A percentile compares a stretch with the other conserved stretches of the same genome.
These are phyloP conservation scores for Oceanodroma tethys DNA, from an alignment of 2,113 vertebrate genomes.

Conservation along the genomic window DNA sequence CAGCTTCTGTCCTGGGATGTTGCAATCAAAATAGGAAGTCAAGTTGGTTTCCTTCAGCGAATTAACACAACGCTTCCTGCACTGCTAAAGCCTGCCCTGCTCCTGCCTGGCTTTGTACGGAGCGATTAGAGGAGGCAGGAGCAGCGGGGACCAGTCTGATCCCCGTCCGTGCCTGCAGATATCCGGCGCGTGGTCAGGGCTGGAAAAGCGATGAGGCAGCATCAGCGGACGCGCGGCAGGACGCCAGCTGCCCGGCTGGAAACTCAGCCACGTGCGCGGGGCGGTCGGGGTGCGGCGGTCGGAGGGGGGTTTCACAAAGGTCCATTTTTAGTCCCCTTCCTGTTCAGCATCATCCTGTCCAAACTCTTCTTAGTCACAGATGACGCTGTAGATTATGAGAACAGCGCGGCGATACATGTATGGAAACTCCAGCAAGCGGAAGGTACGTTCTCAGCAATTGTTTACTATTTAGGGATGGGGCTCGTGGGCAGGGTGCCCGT, in stretches of 20 bases:
- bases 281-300: rapidly evolving
- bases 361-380: background rate
- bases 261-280: background rate
- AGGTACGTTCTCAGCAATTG: background rate
- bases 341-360: background rate
- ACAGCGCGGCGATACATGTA: background rate
- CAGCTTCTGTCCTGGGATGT: background rate
- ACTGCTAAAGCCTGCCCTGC: background rate
- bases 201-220: background rate
- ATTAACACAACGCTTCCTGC: background rate
- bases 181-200: background rate
- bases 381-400: slow-evolving; percentile 61
- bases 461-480: background rate
- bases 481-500: background rate
- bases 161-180: background rate
- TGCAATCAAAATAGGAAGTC: background rate
- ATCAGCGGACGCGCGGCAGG: background rate
- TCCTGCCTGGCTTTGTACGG: background rate
- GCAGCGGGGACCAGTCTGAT: background rate
- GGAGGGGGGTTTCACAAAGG: background rate
- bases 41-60: background rate
- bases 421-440: slow-evolving; percentile 28
- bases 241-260: background rate
- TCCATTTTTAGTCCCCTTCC: background rate
- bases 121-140: background rate